Evolutionary conservation across 2,888 invertebrate species (phyloP), one percentile per base, ranked within the genome.

Genomic region (Lagria hirta): DNA sequence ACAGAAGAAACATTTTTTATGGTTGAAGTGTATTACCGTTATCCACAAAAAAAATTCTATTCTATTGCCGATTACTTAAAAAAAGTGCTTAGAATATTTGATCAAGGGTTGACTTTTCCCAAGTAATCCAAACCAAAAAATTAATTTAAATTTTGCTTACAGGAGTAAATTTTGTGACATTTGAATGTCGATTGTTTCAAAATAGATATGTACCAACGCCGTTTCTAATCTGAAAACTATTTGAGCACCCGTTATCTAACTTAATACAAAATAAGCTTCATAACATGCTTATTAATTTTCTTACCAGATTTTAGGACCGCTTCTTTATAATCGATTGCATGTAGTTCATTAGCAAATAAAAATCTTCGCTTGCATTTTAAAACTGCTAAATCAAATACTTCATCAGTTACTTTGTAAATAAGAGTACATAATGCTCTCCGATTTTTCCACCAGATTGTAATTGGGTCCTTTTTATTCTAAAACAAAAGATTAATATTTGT

Each of bases 311-410:
- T 26, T 18, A 13, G 7, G 10, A 21, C 13, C 17, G 7, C 15
- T 8, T 24, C 29, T n/a, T 23, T 15, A 21, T 23, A 8, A 6
- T 8, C 15, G 6, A 38, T 22, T 3, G 38, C 5, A 11, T 22
- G 42, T 8, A 37, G 28, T 20, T 30, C 23, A 3, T 26, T 12
- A 13, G 14, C 11, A 20, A 11, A 29, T 4, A 40, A 37, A 20
- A 13, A 28, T 6, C 69, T 66, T 0, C 72, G 69, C 51, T 73
- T 71, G 1, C 73, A 69, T 60, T 71, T 73, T 1, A 77, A 49
- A 10, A 78, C 49, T 0, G 77, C 77, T 12, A 78, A 55, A 64
- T 78, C 78, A 48, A 73, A 77, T 0, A 75, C 73, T 37, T 64
- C 68, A 49, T 74, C 73, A 0, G 66, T 57, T 1, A 73, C 73